Conservation (phyloP, 2,113 vertebrate species). For the Anarrhichthys ocellatus region DNA sequence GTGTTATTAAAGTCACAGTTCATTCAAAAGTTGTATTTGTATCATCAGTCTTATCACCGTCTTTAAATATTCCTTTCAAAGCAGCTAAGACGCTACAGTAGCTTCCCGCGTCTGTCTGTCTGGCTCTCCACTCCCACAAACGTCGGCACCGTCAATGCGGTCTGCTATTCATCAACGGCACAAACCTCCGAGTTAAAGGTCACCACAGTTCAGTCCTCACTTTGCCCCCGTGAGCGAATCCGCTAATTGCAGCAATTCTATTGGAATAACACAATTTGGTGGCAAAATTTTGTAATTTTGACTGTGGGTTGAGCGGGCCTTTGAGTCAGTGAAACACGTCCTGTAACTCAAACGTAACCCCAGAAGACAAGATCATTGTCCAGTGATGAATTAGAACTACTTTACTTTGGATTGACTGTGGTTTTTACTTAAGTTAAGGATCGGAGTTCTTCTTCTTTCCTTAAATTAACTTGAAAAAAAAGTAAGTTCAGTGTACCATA, state of each 20-base stretch:
- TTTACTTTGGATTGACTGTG: neutral
- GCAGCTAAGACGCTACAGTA: neutral
- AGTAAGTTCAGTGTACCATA: neutral
- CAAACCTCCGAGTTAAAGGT: neutral
- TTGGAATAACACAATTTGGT: neutral
- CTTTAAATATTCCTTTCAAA: neutral
- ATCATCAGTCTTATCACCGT: neutral
- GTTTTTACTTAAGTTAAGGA: neutral
- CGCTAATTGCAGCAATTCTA: neutral
- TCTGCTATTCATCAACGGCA: neutral
- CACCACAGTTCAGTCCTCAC: neutral
- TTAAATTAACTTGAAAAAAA: constrained; percentile 1
- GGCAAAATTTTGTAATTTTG: neutral
- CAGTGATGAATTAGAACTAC: neutral
- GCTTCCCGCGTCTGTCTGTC: neutral
- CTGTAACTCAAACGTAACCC: neutral
- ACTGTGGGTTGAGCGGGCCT: neutral
- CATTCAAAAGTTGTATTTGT: neutral
- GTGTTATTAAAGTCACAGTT: too few relatives aligned
- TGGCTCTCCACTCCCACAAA: neutral
- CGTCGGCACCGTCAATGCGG: neutral
- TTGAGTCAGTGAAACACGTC: neutral
- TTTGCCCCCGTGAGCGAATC: neutral
- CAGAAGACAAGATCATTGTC: neutral
- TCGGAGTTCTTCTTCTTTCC: neutral